Conservation (phyloP, 2,888 invertebrate genomes). For the Bruchidius siliquastri region DNA sequence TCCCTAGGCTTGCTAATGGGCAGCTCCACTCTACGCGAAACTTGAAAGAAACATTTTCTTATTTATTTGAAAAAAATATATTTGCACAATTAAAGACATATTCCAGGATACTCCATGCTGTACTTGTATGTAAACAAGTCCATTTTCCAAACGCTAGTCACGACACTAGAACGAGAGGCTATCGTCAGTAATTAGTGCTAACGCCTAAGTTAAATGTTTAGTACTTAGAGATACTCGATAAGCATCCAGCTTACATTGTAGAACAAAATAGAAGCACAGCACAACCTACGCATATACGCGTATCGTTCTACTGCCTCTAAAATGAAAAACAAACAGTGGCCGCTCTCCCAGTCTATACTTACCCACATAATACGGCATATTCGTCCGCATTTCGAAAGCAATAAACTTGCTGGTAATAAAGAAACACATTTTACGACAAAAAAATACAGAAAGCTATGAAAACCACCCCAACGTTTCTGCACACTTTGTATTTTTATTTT, state of each 20-base stretch:
- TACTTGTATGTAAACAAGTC: too few relatives aligned
- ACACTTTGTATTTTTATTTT: background rate
- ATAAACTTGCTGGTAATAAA: background rate
- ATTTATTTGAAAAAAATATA: too few relatives aligned
- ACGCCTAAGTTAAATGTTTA: too few relatives aligned
- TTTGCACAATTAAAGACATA: too few relatives aligned
- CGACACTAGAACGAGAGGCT: too few relatives aligned
- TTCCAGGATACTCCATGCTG: too few relatives aligned
- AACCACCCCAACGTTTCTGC: background rate
- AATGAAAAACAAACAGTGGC: background rate
- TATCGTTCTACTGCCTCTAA: background rate
- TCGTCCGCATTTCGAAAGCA: background rate
- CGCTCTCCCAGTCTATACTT: background rate
- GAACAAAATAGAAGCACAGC: background rate
- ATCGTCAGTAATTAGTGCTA: too few relatives aligned
- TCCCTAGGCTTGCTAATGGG: too few relatives aligned
- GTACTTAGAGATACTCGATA: too few relatives aligned
- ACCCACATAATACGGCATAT: background rate
- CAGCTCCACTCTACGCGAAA: too few relatives aligned
- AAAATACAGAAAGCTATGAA: background rate
- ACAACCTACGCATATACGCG: background rate
- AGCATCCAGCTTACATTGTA: background rate
- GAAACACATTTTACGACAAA: background rate
- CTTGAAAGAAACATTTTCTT: too few relatives aligned
- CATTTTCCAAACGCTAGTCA: too few relatives aligned